Base-by-base conservation (phyloP, 2,888 invertebrate genomes). In the Panopea generosa region DNA sequence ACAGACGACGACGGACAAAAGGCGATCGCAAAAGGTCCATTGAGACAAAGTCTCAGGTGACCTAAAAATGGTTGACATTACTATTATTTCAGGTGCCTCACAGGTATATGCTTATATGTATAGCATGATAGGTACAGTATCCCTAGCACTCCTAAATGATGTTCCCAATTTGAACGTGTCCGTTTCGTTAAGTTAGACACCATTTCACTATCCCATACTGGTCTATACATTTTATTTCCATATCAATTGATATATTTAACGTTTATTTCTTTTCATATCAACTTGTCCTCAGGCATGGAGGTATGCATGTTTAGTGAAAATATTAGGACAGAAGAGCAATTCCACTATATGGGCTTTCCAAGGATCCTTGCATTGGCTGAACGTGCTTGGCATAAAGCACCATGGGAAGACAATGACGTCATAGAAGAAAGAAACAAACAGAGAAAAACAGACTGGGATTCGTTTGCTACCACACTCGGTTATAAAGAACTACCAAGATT, bases 371-470 rank as follows among this genome's bases (percentile, higher is more conserved):
- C 90, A 0, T 61, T 90, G 18, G 91, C 91, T 1, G 91, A 91
- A 74, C 68, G 90, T 20, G 84, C 86, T 0, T 91, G 91, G 91
- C 90, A 91, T 60, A 84, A 85, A 52, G 87, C 89, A 26, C 16
- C 74, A n/a, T 91, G 91, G 91, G 90, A 91, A 73, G 65, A 70
- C 11, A 63, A 72, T 6, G 7, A 57, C 11, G 67, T 82, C 20
- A 73, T 76, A 6, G 29, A 16, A 0, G 50, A 63, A 7, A 68
- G 84, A n/a, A 68, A 69, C 9, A 26, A 65, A 2, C 26, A 56
- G 4, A 52, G 75, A 20, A 63, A 84, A 16, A 27, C 33, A 2
- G 87, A 88, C 55, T 89, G 87, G 86, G 74, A 71, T 18, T 55
- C 50, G 1, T 90, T 90, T 50, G 84, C 86, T 38, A 86, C 86